Evolutionary conservation across 1,140 invertebrate genomes (phyloP), one percentile per base, ranked within the genome.

Genomic region (Acromyrmex heyeri): DNA sequence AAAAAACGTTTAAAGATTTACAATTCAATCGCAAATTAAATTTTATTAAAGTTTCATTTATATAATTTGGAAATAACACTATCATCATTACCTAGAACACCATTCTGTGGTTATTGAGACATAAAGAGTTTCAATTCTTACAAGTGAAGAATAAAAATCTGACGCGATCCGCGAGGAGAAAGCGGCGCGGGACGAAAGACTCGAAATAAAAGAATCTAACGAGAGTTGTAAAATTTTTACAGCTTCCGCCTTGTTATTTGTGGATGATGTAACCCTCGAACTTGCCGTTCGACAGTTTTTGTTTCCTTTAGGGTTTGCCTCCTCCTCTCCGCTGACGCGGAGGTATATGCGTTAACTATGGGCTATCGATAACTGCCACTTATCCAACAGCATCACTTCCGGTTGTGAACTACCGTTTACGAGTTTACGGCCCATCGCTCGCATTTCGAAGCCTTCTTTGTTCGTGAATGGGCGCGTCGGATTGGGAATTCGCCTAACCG

Each of bases 321-420:
- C 83, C 16, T 50, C 30, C 72, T 53, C 44, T 67, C 8, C 16
- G 16, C 34, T 48, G 61, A 27, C 50, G 48, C 53, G n/a, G 6
- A 30, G 79, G 44, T 72, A 70, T 44, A 38, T 57, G 38, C 12
- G 57, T 89, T 94, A 93, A 93, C 92, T 91, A 90, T 86, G 87
- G 88, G 88, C 90, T 92, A 94, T 94, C 92, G 93, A 92, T 93
- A 93, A 93, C 92, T 89, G 88, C 92, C 91, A 93, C 90, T 94
- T 93, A 93, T 62, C 90, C 82, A 77, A 83, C 88, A 89, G 85
- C 93, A 92, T 93, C 93, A 94, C 93, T 94, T 94, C 94, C 93
- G 93, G 92, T 94, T 93, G 87, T 90, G 88, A 93, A 91, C 88
- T 88, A 91, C 88, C 90, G 91, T 94, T 94, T 93, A 94, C 88